These are phyloP conservation scores for Entomobrya multifasciata DNA, from an alignment of 2,888 invertebrate genomes.

Conservation along the genomic window DNA sequence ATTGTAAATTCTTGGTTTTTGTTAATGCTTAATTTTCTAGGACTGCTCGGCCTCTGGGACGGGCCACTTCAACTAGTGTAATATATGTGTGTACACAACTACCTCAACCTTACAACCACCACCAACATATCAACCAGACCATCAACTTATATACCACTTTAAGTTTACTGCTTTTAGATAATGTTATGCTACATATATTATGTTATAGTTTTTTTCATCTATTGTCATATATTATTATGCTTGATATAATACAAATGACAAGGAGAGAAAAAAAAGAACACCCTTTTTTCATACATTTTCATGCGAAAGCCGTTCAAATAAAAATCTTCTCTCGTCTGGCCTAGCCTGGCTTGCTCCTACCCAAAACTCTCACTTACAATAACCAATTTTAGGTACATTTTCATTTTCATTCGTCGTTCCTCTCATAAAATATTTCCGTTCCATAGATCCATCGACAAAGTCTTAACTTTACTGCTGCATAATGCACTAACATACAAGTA, in stretches of 20 bases:
- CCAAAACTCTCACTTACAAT: neutral
- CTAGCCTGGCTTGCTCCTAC: neutral
- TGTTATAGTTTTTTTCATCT: too few species aligned
- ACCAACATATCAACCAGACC: too few species aligned
- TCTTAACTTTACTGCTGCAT: neutral
- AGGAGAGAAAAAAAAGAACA: conserved; percentile 25
- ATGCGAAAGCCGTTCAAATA: conserved; percentile 1
- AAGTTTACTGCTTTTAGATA: conserved; percentile 43
- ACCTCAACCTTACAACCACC: neutral
- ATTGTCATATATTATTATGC: too few species aligned
- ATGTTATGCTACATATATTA: conserved; percentile 4
- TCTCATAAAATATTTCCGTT: conserved; percentile 58
- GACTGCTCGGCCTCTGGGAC: too few species aligned
- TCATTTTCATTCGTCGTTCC: conserved; percentile 38
- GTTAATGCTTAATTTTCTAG: too few species aligned
- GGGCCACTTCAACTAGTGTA: too few species aligned
- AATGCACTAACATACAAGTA: neutral
- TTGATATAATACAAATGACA: neutral
- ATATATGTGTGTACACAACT: neutral
- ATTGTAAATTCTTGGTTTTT: too few species aligned
- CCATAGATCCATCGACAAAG: conserved; percentile 32
- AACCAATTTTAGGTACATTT: conserved; percentile 31
- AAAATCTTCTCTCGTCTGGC: too few species aligned
- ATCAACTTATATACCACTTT: neutral
- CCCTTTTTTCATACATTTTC: conserved; percentile 67